Evolutionary conservation across 35 echinoderm and acorn worm species (phyloP).

Genomic region (Patiria miniata): DNA sequence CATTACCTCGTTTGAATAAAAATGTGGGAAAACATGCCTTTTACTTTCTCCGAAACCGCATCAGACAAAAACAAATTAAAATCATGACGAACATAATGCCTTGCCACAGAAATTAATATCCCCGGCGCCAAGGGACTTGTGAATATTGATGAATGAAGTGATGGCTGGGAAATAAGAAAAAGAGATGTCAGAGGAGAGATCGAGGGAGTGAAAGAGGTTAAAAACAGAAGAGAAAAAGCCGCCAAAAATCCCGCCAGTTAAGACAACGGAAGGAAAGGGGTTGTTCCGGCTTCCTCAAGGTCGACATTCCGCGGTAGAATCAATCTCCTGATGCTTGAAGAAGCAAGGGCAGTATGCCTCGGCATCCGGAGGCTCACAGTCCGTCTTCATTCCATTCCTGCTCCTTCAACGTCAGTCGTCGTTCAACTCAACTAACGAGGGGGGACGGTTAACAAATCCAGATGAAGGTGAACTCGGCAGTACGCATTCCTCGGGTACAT

Average conservation of each 20-base stretch:
- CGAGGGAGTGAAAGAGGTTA: too few species aligned
- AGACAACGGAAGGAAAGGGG: slow-evolving; percentile 13
- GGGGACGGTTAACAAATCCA: too few species aligned
- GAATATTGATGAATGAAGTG: background rate
- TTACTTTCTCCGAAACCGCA: too few species aligned
- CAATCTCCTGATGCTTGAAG: background rate
- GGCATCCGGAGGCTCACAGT: background rate
- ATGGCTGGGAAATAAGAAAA: background rate
- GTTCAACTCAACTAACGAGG: too few species aligned
- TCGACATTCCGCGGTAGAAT: background rate
- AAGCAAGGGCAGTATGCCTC: background rate
- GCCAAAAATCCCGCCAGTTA: background rate
- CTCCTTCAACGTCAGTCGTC: too few species aligned
- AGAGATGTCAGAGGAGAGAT: background rate
- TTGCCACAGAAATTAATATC: background rate
- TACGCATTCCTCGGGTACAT: too few species aligned
- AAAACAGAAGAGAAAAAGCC: background rate
- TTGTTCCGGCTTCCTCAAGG: slow-evolving; percentile 7
- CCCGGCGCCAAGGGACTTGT: background rate
- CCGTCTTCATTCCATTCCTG: too few species aligned
- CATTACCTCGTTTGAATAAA: too few species aligned
- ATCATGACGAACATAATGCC: slow-evolving; percentile 2
- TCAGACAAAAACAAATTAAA: too few species aligned
- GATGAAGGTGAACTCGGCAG: too few species aligned
- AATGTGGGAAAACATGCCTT: too few species aligned